Percentiles rank a stretch among this genome's conserved stretches.
Conservation (phyloP, 2,113 vertebrate species). For the Corythaixoides concolor region DNA sequence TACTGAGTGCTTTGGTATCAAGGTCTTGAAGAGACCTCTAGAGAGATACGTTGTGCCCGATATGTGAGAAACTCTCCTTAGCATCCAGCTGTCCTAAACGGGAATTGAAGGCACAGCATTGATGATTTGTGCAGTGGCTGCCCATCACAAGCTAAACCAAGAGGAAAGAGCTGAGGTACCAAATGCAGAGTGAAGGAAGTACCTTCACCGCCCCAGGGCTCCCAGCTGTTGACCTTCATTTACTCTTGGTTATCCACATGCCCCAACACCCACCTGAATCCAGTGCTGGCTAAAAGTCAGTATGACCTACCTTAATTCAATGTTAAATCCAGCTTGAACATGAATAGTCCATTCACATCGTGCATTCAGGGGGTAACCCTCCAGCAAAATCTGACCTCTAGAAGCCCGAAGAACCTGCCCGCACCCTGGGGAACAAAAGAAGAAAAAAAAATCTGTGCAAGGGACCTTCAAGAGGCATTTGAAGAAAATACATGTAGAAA, state of each 20-base stretch:
- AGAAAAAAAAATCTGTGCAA: not conserved
- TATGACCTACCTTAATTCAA: constrained; percentile 86
- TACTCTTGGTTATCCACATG: not conserved
- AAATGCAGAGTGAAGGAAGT: not conserved
- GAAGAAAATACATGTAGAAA: not conserved
- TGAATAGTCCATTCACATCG: constrained; percentile 94
- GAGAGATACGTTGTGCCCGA: not conserved
- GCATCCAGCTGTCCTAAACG: not conserved
- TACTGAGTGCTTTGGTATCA: not conserved
- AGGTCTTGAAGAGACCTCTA: not conserved
- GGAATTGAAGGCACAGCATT: not conserved
- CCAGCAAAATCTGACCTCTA: constrained; percentile 91
- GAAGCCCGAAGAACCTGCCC: constrained; percentile 86
- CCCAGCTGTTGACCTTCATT: not conserved
- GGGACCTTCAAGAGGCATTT: not conserved
- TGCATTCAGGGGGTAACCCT: constrained; percentile 94
- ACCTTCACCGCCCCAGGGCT: not conserved
- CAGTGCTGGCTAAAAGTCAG: not conserved
- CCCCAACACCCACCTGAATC: not conserved
- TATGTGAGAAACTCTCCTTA: not conserved
- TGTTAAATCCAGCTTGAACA: constrained; percentile 84
- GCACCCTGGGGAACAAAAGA: constrained; percentile 79
- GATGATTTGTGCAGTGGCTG: not conserved
- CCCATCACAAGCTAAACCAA: not conserved
- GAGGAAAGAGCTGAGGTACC: not conserved